Evolutionary conservation across 30 jellyfish, hydroid and myxozoan species (phyloP).

Genomic region (Rhopilema esculentum): DNA sequence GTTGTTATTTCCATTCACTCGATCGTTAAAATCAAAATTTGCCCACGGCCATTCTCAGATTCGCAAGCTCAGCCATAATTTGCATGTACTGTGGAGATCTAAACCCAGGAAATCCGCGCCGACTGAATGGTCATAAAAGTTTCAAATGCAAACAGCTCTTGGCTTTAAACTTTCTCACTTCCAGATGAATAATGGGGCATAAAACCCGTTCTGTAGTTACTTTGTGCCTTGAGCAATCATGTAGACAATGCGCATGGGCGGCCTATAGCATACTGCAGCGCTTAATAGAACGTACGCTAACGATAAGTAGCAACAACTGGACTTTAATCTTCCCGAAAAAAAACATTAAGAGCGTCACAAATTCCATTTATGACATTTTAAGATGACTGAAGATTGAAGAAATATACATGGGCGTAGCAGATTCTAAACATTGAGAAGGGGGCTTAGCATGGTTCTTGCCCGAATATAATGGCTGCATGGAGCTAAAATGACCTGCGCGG

Average conservation of each 20-base stretch:
- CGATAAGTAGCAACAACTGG: not conserved
- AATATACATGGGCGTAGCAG: not conserved
- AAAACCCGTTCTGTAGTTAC: not conserved
- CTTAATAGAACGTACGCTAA: not conserved
- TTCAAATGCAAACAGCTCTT: not conserved
- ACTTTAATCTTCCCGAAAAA: not conserved
- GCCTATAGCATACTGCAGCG: not conserved
- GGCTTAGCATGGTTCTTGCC: no score
- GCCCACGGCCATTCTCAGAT: not conserved
- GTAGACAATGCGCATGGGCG: not conserved
- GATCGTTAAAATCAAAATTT: not conserved
- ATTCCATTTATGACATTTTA: no score
- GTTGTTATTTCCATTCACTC: not conserved
- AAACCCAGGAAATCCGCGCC: not conserved
- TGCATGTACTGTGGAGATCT: not conserved
- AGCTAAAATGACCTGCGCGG: no score
- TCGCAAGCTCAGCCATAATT: not conserved
- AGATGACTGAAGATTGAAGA: not conserved
- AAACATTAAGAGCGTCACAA: not conserved
- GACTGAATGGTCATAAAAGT: not conserved
- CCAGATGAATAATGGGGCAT: not conserved
- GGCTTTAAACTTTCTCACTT: not conserved
- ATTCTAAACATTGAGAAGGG: no score
- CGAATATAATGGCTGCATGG: no score
- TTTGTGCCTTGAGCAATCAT: not conserved